These are phyloP conservation scores for Stratiomys singularior DNA, from an alignment of 2,888 invertebrate species.

Conservation along the genomic window DNA sequence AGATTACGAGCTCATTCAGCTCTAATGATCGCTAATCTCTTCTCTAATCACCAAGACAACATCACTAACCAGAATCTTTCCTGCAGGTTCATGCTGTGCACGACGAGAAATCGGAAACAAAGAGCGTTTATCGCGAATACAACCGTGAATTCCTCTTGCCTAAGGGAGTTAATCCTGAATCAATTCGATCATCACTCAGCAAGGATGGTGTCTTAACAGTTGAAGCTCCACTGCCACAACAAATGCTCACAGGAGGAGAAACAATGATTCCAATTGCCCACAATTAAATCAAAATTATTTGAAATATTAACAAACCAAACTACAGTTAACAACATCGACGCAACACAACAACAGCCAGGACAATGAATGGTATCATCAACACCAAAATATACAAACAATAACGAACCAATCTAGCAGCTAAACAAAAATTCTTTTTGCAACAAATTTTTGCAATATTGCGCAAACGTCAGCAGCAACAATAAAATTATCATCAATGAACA, in stretches of 20 bases:
- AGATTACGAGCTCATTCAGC: no score
- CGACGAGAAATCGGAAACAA: slow-evolving; percentile 96
- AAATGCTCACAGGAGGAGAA: slow-evolving; percentile 62
- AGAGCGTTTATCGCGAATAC: slow-evolving; percentile 97
- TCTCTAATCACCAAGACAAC: background rate
- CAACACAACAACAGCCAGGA: background rate
- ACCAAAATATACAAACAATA: background rate
- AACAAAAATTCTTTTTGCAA: slow-evolving; percentile 5
- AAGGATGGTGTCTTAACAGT: slow-evolving; percentile 97
- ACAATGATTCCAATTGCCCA: slow-evolving; percentile 66
- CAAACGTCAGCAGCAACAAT: background rate
- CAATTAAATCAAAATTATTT: slow-evolving; percentile 56
- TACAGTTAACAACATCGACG: slow-evolving; percentile 2
- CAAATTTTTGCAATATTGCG: slow-evolving; percentile 1
- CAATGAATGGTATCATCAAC: no score
- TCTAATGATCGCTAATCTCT: background rate
- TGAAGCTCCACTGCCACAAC: slow-evolving; percentile 93
- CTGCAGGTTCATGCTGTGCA: slow-evolving; percentile 96
- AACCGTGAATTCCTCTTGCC: slow-evolving; percentile 97
- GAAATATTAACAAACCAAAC: background rate
- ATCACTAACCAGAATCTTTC: slow-evolving; percentile 11
- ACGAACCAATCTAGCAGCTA: background rate
- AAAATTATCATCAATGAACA: background rate
- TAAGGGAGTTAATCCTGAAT: slow-evolving; percentile 95
- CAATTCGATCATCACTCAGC: slow-evolving; percentile 94